Percentiles rank a stretch among this genome's conserved stretches.
Conservation (phyloP, 2,797 vertebrate species). For the Poeciliopsis presidionis region DNA sequence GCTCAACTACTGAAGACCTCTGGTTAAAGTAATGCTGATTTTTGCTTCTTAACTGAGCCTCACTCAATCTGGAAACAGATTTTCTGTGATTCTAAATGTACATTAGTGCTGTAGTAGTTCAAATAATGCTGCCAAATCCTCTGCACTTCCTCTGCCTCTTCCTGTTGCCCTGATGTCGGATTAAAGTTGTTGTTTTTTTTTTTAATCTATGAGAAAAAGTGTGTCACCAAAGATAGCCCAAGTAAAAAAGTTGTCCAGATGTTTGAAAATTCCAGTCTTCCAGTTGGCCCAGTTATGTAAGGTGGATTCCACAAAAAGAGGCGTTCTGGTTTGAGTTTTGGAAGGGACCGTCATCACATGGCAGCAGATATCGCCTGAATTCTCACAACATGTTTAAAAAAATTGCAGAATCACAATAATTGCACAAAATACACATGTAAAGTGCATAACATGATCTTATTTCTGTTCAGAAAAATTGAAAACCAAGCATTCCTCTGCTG, state of each 20-base stretch:
- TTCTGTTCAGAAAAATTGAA: neutral
- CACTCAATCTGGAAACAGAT: constrained; percentile 20
- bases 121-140: constrained; percentile 44
- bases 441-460: neutral
- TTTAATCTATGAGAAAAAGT: constrained; percentile 44
- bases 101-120: constrained; percentile 27
- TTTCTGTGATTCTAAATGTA: constrained; percentile 16
- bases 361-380: neutral
- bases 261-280: constrained; percentile 50
- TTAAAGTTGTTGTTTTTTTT: constrained; percentile 56
- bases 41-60: constrained; percentile 10
- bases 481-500: neutral
- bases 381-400: neutral
- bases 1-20: constrained; percentile 18
- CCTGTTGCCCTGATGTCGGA: constrained; percentile 42
- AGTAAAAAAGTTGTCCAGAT: constrained; percentile 60
- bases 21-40: constrained; percentile 20
- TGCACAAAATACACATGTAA: neutral
- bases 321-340: constrained; percentile 26
- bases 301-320: constrained; percentile 2
- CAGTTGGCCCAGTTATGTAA: constrained; percentile 37
- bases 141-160: constrained; percentile 36
- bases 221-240: constrained; percentile 63
- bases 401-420: neutral
- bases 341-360: constrained; percentile 16